Evolutionary conservation across 2,113 vertebrate genomes (phyloP).

Genomic region (Paramormyrops kingsleyae): DNA sequence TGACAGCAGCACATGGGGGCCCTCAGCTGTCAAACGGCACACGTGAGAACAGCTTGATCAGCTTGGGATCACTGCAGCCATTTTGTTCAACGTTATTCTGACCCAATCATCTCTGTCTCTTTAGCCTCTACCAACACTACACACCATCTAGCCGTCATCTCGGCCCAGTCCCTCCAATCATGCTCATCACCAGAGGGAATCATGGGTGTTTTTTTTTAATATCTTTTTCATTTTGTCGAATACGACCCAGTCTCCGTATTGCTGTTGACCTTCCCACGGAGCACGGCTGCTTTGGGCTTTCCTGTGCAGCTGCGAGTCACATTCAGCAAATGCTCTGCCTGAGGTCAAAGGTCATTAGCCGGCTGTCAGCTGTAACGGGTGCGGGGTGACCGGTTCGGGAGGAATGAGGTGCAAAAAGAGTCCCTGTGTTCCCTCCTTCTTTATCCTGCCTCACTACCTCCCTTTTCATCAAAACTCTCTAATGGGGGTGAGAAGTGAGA

Average conservation of each 20-base stretch:
- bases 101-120: background rate
- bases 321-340: background rate
- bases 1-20: background rate
- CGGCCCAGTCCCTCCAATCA: background rate
- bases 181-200: background rate
- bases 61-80: background rate
- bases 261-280: background rate
- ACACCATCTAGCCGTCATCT: background rate
- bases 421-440: conserved; percentile 37
- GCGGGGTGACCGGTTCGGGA: background rate
- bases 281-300: background rate
- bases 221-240: background rate
- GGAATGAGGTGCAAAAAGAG: background rate
- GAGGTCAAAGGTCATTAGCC: background rate
- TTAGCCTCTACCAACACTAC: background rate
- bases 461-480: background rate
- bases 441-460: conserved; percentile 15
- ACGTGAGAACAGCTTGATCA: background rate
- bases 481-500: background rate
- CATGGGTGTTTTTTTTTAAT: background rate
- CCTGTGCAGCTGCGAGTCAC: background rate
- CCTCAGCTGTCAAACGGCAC: background rate
- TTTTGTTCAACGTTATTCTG: background rate
- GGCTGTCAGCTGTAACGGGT: background rate
- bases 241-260: background rate